Evolutionary conservation across 2,113 vertebrate genomes (phyloP), one percentile per base, ranked within the genome.

Genomic region (Eurypyga helias): DNA sequence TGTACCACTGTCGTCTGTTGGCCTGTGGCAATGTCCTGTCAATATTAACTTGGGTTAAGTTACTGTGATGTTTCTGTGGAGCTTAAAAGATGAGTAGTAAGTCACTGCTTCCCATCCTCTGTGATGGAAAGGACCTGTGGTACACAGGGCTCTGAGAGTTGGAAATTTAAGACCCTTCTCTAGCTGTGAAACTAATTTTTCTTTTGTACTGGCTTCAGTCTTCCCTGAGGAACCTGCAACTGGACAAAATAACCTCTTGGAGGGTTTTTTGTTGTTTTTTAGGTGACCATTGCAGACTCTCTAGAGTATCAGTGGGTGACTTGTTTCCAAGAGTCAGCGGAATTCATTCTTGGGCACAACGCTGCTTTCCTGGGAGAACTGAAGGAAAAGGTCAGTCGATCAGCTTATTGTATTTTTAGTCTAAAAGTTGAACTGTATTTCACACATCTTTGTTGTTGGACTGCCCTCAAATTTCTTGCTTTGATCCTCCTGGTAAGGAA

Each of bases 221-320:
- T 83, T 84, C 20, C 55, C 79, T 41, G 41, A 54, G 45, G 51
- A 71, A 61, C 4, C 48, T 51, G 38, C 51, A 81, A 25, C 16
- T 45, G 67, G 43, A 25, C 81, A 34, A 64, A 83, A 60, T 75
- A 60, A 83, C 38, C 38, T 69, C 38, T 80, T 43, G 11, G 9
- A 14, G 45, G 13, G 4, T 9, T 9, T 51, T 52, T 65, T 67
- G 13, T 64, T 72, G 11, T 5, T 7, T 65, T 69, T 76, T 97
- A 99, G 99, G 98, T 98, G 84, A 99, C 99, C 96, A 98, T 99
- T 94, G 99, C 99, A 21, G 99, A 99, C 96, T 98, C 98, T 72
- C 97, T 98, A 3, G 99, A 99, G 83, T 99, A 99, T 95, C 99
- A 99, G 97, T 99, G 99, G 99, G 98, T 99, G 95, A 99, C 99